Percentiles rank a stretch among this genome's conserved stretches.
phyloP scores from a whole-genome alignment of 2,797 vertebrate species.

The Myripristis murdjan region DNA sequence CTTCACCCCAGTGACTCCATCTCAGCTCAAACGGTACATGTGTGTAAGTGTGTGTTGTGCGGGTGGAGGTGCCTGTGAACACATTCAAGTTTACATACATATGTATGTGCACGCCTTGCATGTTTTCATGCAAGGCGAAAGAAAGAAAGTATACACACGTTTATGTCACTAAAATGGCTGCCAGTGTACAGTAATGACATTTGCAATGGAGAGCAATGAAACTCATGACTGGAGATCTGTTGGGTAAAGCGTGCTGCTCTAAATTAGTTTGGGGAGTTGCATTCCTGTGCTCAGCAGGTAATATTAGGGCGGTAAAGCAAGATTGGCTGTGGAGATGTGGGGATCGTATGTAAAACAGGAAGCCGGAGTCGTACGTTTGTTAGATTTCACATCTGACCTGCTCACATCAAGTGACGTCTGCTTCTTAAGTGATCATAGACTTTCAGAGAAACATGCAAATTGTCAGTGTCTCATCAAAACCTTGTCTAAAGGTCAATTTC shows the following conservation, averaged over 20 bases:
- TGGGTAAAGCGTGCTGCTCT: conserved; percentile 17
- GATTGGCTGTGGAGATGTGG: no score
- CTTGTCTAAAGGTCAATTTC: no score
- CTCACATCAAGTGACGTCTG: no score
- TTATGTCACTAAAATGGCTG: conserved; percentile 14
- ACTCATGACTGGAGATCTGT: conserved; percentile 22
- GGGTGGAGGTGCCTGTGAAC: conserved; percentile 11
- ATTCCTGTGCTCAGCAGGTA: conserved; percentile 11
- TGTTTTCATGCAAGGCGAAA: no score
- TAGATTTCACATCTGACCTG: conserved; percentile 17
- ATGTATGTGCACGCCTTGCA: background rate
- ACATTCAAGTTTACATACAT: background rate
- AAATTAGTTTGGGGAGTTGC: conserved; percentile 14
- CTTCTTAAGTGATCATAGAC: no score
- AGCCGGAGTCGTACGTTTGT: background rate
- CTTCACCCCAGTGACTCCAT: conserved; percentile 52
- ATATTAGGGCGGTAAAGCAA: background rate
- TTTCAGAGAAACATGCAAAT: no score
- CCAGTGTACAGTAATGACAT: conserved; percentile 47
- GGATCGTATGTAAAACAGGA: conserved; percentile 19
- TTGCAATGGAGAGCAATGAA: conserved; percentile 43
- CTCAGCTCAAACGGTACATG: conserved; percentile 5
- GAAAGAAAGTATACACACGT: no score
- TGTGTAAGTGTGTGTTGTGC: conserved; percentile 6
- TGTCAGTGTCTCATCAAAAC: no score